These are phyloP conservation scores for Eupithecia inturbata DNA, from an alignment of 2,888 invertebrate genomes.

Conservation along the genomic window DNA sequence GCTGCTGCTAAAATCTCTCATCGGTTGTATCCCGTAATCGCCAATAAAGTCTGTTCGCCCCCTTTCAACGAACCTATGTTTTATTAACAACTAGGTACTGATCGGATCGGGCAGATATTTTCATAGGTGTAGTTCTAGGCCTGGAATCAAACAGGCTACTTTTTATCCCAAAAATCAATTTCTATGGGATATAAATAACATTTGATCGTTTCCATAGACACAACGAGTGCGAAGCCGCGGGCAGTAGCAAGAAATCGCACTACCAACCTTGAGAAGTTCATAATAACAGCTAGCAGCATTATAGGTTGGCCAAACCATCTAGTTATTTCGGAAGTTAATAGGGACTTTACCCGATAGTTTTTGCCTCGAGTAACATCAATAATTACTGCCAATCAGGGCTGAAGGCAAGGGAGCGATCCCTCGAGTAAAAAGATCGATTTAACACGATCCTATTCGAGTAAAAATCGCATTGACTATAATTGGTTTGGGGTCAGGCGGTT, in stretches of 20 bases:
- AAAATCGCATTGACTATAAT: slow-evolving; percentile 74
- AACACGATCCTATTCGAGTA: slow-evolving; percentile 62
- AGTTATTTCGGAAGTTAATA: slow-evolving; percentile 1
- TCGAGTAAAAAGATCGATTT: slow-evolving; percentile 52
- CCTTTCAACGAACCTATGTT: too few species aligned
- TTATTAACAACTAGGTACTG: too few species aligned
- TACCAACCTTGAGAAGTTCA: neutral
- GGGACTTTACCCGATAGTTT: slow-evolving; percentile 9
- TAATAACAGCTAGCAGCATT: neutral
- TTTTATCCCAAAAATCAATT: too few species aligned
- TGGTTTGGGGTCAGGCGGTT: slow-evolving; percentile 59
- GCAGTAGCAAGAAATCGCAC: neutral
- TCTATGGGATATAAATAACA: too few species aligned
- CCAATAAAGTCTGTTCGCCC: too few species aligned
- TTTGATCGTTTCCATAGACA: too few species aligned
- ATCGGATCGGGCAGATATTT: too few species aligned
- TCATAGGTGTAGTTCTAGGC: too few species aligned
- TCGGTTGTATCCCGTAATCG: too few species aligned
- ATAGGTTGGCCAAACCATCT: neutral
- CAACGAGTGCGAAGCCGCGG: too few species aligned
- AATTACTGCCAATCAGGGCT: slow-evolving; percentile 43
- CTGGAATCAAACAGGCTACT: too few species aligned
- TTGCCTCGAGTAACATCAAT: slow-evolving; percentile 35
- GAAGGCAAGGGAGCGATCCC: slow-evolving; percentile 40
- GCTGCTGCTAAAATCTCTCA: too few species aligned